Conservation (phyloP, 2,113 vertebrate species). For the Philantomba maxwellii region DNA sequence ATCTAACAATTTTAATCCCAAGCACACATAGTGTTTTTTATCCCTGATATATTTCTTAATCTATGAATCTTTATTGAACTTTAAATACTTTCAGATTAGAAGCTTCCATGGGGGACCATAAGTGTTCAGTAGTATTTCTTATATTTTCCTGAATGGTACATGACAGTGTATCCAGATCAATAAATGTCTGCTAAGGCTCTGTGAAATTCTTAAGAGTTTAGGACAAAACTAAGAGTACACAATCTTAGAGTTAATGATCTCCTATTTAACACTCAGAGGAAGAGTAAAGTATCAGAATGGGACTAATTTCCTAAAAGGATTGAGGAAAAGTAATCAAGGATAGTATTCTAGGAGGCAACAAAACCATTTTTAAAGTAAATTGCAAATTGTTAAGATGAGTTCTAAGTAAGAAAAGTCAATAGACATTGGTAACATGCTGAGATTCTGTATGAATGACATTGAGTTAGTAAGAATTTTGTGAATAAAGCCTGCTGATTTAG, state of each 20-base stretch:
- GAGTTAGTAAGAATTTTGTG: conserved; percentile 41
- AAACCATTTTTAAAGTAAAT: conserved; percentile 64
- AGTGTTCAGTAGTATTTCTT: neutral
- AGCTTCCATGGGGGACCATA: neutral
- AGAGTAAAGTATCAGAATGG: conserved; percentile 54
- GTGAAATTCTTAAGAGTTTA: neutral
- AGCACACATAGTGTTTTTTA: neutral
- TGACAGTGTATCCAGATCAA: neutral
- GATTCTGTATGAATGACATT: conserved; percentile 18
- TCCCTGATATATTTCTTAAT: neutral
- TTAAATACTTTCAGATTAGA: neutral
- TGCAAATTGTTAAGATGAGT: conserved; percentile 60
- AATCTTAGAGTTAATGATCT: conserved; percentile 47
- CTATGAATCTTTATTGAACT: neutral
- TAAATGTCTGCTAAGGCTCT: neutral
- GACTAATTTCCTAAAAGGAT: conserved; percentile 60
- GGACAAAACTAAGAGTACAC: conserved; percentile 24
- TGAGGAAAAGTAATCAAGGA: conserved; percentile 56
- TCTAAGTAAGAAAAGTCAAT: conserved; percentile 62
- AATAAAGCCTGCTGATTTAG: conserved; percentile 67
- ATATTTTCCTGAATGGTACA: neutral
- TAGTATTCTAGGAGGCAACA: conserved; percentile 44
- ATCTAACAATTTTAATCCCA: neutral
- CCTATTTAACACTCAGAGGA: conserved; percentile 46
- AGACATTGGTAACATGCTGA: conserved; percentile 56